Percentiles rank a stretch among this genome's conserved stretches.
These are phyloP conservation scores for Erpornis zantholeuca DNA, from an alignment of 2,113 vertebrate species.

Conservation along the genomic window DNA sequence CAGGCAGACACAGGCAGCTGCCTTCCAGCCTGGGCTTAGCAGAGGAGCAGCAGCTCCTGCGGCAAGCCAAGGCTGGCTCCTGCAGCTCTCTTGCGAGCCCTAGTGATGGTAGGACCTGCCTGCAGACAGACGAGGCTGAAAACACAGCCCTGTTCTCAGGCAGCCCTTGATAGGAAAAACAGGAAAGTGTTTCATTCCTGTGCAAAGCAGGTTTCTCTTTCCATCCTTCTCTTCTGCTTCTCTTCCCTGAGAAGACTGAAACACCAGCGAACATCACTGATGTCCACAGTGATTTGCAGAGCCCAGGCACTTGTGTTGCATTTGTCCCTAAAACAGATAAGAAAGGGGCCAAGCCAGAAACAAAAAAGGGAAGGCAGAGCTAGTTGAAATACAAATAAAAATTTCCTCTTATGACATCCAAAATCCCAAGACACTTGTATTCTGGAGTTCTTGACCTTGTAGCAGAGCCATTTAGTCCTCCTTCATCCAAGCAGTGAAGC, in stretches of 20 bases:
- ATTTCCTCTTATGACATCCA: not conserved
- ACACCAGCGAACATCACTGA: accelerated
- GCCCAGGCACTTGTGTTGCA: accelerated
- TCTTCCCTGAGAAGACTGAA: not conserved
- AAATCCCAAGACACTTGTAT: not conserved
- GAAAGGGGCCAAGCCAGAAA: not conserved
- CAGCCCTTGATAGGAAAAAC: not conserved
- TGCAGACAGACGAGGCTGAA: not conserved
- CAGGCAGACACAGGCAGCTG: not conserved
- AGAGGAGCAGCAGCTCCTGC: not conserved
- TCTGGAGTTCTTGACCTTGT: not conserved
- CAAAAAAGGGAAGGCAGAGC: not conserved
- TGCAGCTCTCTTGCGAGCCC: conserved; percentile 53
- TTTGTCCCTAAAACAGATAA: not conserved
- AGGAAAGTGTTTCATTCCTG: not conserved
- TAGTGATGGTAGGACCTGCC: not conserved
- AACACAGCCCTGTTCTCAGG: not conserved
- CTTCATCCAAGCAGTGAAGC: not conserved
- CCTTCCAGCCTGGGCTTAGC: accelerated
- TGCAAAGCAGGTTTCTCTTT: not conserved
- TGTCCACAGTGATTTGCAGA: not conserved
- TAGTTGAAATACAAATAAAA: not conserved
- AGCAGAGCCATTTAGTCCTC: not conserved
- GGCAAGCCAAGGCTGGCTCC: not conserved
- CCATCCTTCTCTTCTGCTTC: not conserved